These are phyloP conservation scores for Esox niger DNA, from an alignment of 2,113 vertebrate genomes.

Conservation along the genomic window DNA sequence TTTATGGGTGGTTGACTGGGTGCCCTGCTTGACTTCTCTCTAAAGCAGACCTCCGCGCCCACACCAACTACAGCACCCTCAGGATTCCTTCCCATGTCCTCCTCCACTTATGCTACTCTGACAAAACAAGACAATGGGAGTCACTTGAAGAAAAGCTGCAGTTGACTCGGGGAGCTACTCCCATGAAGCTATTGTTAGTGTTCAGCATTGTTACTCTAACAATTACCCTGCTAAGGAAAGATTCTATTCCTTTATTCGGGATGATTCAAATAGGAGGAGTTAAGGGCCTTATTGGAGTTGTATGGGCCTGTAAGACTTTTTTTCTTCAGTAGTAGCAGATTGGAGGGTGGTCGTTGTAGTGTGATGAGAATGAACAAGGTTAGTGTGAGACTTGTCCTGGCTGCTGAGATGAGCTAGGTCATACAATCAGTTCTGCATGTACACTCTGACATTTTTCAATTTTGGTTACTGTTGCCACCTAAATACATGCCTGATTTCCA, in stretches of 20 bases:
- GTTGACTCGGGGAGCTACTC: slow-evolving; percentile 43
- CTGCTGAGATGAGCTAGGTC: too few species aligned
- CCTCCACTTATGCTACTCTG: slow-evolving; percentile 54
- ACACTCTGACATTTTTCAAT: too few species aligned
- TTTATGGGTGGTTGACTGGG: slow-evolving; percentile 22
- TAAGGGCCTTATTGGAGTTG: slow-evolving; percentile 36
- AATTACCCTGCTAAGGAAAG: slow-evolving; percentile 27
- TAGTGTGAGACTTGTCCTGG: background rate
- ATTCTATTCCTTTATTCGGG: slow-evolving; percentile 16
- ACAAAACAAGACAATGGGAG: slow-evolving; percentile 58
- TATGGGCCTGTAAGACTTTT: slow-evolving; percentile 30
- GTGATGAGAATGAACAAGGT: background rate
- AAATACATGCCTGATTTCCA: too few species aligned
- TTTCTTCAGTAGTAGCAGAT: slow-evolving; percentile 38
- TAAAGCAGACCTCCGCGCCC: slow-evolving; percentile 17
- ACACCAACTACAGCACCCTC: slow-evolving; percentile 4
- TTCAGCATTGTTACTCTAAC: slow-evolving; percentile 60
- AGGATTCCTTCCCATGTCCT: slow-evolving; percentile 20
- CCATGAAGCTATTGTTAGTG: slow-evolving; percentile 57
- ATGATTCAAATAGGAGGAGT: slow-evolving; percentile 12
- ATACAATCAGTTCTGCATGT: too few species aligned
- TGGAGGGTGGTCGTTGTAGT: slow-evolving; percentile 34
- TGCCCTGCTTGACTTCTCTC: slow-evolving; percentile 47
- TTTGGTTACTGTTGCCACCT: too few species aligned
- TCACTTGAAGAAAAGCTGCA: slow-evolving; percentile 63